These are phyloP conservation scores for Oxyura jamaicensis DNA, from an alignment of 2,113 vertebrate genomes.

Conservation along the genomic window DNA sequence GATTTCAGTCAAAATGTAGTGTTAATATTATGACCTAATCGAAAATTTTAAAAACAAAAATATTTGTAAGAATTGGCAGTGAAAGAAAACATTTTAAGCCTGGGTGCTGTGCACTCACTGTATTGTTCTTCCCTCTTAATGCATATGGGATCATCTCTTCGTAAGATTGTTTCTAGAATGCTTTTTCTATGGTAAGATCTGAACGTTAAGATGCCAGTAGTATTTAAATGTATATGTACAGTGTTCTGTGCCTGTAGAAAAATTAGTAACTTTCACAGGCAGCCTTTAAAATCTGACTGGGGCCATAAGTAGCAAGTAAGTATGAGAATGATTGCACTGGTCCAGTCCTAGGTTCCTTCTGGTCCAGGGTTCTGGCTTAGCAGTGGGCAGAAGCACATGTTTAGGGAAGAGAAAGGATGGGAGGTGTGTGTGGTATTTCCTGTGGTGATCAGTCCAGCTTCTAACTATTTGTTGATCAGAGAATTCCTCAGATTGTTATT, in stretches of 20 bases:
- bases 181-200: background rate
- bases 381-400: background rate
- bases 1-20: background rate
- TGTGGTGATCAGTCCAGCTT: background rate
- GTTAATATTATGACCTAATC: background rate
- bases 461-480: background rate
- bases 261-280: background rate
- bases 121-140: background rate
- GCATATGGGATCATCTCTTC: background rate
- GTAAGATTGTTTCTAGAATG: background rate
- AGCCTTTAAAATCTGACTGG: background rate
- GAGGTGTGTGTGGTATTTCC: background rate
- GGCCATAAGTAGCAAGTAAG: background rate
- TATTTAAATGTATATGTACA: background rate
- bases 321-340: background rate
- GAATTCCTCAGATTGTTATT: background rate
- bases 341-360: background rate
- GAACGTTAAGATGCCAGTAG: background rate
- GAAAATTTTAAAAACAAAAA: background rate
- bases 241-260: background rate
- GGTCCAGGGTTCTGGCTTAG: background rate
- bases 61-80: background rate
- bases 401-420: background rate
- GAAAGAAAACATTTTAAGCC: background rate
- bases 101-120: background rate